A percentile compares a stretch with the other conserved stretches of the same genome.
Conservation (phyloP, 2,113 vertebrate species). For the Hippocampus mohnikei region DNA sequence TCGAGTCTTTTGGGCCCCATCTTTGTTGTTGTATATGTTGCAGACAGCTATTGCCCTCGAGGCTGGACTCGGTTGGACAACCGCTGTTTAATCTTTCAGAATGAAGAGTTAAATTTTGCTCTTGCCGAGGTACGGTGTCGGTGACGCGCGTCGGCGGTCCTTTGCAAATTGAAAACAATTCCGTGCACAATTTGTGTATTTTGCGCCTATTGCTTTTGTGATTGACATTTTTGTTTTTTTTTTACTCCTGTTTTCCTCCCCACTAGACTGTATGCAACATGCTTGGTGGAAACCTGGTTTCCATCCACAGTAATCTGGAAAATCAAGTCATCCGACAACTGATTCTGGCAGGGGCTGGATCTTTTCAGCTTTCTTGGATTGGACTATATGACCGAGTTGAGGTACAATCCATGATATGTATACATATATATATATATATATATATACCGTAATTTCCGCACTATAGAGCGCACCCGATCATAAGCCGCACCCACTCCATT, state of each 20-base stretch:
- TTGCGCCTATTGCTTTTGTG: no score
- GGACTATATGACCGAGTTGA: background rate
- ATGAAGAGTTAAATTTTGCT: background rate
- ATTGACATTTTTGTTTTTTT: no score
- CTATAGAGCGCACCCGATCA: no score
- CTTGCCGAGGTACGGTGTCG: background rate
- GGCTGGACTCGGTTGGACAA: background rate
- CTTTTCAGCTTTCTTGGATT: background rate
- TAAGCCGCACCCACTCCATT: no score
- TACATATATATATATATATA: no score
- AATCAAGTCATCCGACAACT: background rate
- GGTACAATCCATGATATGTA: background rate
- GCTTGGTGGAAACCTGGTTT: constrained; percentile 2
- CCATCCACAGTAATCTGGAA: background rate
- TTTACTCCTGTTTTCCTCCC: background rate
- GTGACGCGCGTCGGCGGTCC: background rate
- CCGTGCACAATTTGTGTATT: no score
- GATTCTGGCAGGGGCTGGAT: background rate
- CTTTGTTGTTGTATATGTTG: background rate
- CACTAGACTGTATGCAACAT: background rate
- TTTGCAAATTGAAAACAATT: background rate
- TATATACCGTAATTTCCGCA: no score
- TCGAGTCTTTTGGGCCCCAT: background rate
- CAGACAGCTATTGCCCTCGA: background rate
- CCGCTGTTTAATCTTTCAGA: background rate